These are phyloP conservation scores for Druon quercuslanigerum DNA, from an alignment of 1,140 invertebrate species.

Conservation along the genomic window DNA sequence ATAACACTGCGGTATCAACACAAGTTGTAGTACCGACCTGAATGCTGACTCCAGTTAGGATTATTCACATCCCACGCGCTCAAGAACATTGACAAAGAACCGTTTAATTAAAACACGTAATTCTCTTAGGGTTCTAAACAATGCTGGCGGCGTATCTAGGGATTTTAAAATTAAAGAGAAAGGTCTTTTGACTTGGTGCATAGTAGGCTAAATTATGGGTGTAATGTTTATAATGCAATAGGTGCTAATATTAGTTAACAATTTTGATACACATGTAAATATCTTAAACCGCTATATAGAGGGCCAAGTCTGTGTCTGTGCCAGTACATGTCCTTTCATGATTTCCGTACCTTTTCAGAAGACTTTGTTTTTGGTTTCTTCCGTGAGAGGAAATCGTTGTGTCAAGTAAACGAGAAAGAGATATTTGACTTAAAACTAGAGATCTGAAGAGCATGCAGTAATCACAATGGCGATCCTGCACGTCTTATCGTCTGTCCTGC, in stretches of 20 bases:
- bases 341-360: neutral
- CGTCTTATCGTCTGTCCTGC: slow-evolving; percentile 4
- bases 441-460: neutral
- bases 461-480: neutral
- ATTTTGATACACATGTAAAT: no score
- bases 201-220: no score
- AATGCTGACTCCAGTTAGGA: neutral
- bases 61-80: slow-evolving; percentile 27
- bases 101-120: slow-evolving; percentile 18
- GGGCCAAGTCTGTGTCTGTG: no score
- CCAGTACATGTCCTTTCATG: neutral
- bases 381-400: neutral
- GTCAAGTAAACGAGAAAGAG: neutral
- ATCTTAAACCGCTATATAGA: no score
- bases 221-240: no score
- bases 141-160: neutral
- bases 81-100: slow-evolving; percentile 6
- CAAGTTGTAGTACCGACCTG: slow-evolving; percentile 1
- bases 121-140: neutral
- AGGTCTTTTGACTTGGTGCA: no score
- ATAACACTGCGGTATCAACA: slow-evolving; percentile 17
- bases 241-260: no score
- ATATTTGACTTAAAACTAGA: slow-evolving; percentile 10
- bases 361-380: neutral
- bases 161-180: no score